Percentiles rank a stretch among this genome's conserved stretches.
Evolutionary conservation across 2,888 invertebrate genomes (phyloP).

Genomic region (Hanleya hanleyi): DNA sequence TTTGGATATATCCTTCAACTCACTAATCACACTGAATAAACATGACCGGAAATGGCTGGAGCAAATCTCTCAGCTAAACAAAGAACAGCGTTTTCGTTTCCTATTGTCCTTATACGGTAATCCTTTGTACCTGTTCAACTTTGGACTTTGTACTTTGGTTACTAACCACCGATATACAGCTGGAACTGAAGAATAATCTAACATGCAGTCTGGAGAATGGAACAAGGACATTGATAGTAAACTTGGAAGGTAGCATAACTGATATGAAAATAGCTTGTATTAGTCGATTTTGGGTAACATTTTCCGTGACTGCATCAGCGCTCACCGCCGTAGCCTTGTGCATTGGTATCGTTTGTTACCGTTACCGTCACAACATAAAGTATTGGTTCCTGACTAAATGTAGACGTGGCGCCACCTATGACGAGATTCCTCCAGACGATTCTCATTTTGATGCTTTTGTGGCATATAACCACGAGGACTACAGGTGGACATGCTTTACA

Average conservation of each 20-base stretch:
- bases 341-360: background rate
- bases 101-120: background rate
- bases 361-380: background rate
- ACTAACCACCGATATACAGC: background rate
- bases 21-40: too few relatives aligned
- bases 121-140: background rate
- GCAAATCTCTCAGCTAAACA: too few relatives aligned
- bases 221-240: background rate
- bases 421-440: background rate
- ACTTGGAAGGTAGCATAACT: background rate
- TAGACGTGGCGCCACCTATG: background rate
- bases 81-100: background rate
- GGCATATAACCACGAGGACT: background rate
- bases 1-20: too few relatives aligned
- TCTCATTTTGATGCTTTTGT: slow-evolving; percentile 3
- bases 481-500: background rate
- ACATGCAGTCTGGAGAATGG: background rate
- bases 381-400: slow-evolving; percentile 2
- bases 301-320: background rate
- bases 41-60: too few relatives aligned
- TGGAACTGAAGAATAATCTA: background rate
- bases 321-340: background rate
- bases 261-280: background rate
- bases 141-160: background rate
- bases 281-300: background rate